Percentiles rank a stretch among this genome's conserved stretches.
phyloP scores from a whole-genome alignment of 1,140 invertebrate species.

The Bilobella aurantiaca region DNA sequence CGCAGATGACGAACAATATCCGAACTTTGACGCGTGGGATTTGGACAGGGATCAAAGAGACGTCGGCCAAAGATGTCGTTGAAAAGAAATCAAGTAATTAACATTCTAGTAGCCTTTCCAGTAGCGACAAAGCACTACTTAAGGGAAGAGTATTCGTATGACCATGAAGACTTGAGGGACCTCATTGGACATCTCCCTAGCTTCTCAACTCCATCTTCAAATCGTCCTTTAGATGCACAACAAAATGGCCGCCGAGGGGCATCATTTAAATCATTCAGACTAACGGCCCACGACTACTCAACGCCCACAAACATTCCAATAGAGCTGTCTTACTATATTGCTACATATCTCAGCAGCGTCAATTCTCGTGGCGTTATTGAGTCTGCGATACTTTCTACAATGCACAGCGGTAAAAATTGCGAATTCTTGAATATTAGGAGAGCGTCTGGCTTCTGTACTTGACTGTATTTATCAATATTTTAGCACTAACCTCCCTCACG shows the following conservation, averaged over 20 bases:
- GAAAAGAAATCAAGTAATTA: slow-evolving; percentile 31
- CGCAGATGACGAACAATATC: slow-evolving; percentile 30
- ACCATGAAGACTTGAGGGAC: slow-evolving; percentile 25
- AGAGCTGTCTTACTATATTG: slow-evolving; percentile 30
- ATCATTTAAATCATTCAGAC: slow-evolving; percentile 17
- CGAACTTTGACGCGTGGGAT: slow-evolving; percentile 29
- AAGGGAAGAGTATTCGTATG: slow-evolving; percentile 27
- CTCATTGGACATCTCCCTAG: slow-evolving; percentile 28
- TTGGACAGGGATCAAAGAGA: slow-evolving; percentile 26
- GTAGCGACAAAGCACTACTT: slow-evolving; percentile 28
- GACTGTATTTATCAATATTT: background rate
- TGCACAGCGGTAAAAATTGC: slow-evolving; percentile 1
- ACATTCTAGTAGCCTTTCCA: slow-evolving; percentile 28
- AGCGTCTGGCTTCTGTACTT: too few relatives aligned
- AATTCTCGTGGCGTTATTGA: background rate
- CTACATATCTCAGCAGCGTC: slow-evolving; percentile 25
- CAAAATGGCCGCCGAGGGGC: background rate
- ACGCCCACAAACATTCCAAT: slow-evolving; percentile 33
- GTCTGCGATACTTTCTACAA: background rate
- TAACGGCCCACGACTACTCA: slow-evolving; percentile 25
- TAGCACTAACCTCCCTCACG: slow-evolving; percentile 23
- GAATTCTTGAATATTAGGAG: too few relatives aligned
- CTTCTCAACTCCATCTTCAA: slow-evolving; percentile 29
- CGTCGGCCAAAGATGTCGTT: slow-evolving; percentile 17
- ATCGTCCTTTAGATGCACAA: slow-evolving; percentile 18